Conservation (phyloP, 2,113 vertebrate species). For the Gasterosteus aculeatus region DNA sequence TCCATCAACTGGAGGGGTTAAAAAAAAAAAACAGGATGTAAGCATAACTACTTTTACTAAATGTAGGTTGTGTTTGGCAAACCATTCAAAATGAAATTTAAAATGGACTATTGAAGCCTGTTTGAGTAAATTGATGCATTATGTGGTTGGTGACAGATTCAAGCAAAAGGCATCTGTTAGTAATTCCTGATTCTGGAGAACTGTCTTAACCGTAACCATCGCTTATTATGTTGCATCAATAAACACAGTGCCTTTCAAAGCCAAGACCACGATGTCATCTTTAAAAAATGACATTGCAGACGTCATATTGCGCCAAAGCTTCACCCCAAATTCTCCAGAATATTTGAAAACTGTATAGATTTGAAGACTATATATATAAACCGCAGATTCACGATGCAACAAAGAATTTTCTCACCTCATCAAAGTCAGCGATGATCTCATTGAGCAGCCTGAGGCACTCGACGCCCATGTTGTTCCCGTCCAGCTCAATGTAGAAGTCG, state of each 20-base stretch:
- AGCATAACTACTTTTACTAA: slow-evolving; percentile 9
- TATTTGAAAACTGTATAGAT: neutral
- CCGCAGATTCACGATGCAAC: slow-evolving; percentile 36
- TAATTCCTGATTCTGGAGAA: slow-evolving; percentile 56
- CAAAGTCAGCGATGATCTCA: slow-evolving; percentile 98
- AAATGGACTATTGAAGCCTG: slow-evolving; percentile 17
- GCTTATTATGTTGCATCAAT: slow-evolving; percentile 54
- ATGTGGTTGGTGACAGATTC: slow-evolving; percentile 51
- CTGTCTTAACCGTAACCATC: slow-evolving; percentile 52
- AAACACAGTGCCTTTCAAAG: slow-evolving; percentile 53
- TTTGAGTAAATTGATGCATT: slow-evolving; percentile 52
- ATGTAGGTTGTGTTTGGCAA: slow-evolving; percentile 20
- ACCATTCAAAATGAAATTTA: slow-evolving; percentile 33
- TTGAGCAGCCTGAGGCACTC: slow-evolving; percentile 97
- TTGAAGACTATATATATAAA: neutral
- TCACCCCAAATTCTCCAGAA: slow-evolving; percentile 2
- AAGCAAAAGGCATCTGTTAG: slow-evolving; percentile 55
- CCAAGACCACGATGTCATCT: slow-evolving; percentile 43
- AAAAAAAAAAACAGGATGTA: slow-evolving; percentile 18
- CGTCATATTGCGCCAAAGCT: neutral
- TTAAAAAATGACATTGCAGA: slow-evolving; percentile 26
- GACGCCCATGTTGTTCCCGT: slow-evolving; percentile 99
- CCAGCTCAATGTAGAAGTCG: slow-evolving; percentile 99
- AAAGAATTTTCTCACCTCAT: slow-evolving; percentile 86
- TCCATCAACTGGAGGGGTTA: slow-evolving; percentile 89